Base-by-base conservation (phyloP, 2,113 vertebrate genomes). In the Panthera leo region DNA sequence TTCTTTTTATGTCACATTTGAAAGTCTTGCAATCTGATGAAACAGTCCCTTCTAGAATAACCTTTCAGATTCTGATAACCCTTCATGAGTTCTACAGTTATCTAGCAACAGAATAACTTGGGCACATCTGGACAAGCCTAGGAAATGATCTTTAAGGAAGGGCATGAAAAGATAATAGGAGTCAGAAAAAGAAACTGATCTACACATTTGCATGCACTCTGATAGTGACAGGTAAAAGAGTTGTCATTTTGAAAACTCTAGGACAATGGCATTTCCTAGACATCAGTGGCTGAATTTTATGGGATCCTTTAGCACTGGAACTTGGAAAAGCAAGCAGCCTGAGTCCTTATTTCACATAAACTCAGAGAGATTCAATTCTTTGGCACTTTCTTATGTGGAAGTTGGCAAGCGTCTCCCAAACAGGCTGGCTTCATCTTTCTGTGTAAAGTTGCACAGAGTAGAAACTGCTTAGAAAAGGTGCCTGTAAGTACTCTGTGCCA, bases 361-460 rank as follows among this genome's bases (percentile, higher is more conserved):
- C 34, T 90, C 34, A 85, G 36, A 48, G 68, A 58, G 39, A 95
- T 75, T 90, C 53, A 2, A 1, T 67, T 92, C 29, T 76, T 85
- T 91, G 55, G 55, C 80, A 61, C 16, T 93, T 95, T 82, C 68
- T 85, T 39, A 10, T 76, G 23, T 85, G 85, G 83, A 95, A 36
- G 15, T 78, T 97, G 80, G 61, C 68, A 95, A 89, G 86, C 13
- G 23, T 70, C 86, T 94, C 45, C 34, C 65, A 79, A 78, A 29
- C 85, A 93, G 31, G 39, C 80, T 83, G 61, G 61, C 90, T 94
- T 94, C 68, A 71, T 94, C 75, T 92, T 87, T 87, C 55, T 51
- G n/a, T 48, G 7, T 92, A 70, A 87, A 71, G 34, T 58, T 87
- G 45, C n/a, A 78, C 42, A 71, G 75, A 90, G 45, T 55, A 84